Percentiles rank a stretch among this genome's conserved stretches.
Conservation (phyloP, 2,797 vertebrate genomes). For the Tokudaia muenninki region DNA sequence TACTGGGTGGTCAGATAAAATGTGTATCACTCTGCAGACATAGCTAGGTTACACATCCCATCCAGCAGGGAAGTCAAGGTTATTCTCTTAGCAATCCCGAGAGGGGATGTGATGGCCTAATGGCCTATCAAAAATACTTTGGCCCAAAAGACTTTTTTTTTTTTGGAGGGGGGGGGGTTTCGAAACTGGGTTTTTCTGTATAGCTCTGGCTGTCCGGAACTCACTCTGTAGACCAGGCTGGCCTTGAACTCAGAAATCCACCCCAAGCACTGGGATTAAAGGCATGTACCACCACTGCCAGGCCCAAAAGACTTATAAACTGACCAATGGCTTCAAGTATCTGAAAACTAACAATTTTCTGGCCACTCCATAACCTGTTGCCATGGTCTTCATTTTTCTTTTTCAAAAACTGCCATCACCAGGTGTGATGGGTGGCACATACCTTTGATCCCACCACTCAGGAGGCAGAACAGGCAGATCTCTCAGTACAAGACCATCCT, state of each 20-base stretch:
- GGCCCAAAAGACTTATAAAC: background rate
- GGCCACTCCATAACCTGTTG: background rate
- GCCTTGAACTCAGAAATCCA: background rate
- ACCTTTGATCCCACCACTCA: background rate
- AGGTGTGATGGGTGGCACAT: background rate
- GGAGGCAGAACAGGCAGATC: background rate
- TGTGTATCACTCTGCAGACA: background rate
- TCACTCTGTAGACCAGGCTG: background rate
- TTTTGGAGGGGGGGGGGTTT: too few species aligned
- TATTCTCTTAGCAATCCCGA: slow-evolving; percentile 19
- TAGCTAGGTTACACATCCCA: background rate
- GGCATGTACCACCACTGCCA: too few species aligned
- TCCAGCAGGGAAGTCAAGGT: background rate
- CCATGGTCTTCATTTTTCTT: background rate
- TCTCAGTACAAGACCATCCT: background rate
- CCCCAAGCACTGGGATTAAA: too few species aligned
- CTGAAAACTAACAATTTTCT: background rate
- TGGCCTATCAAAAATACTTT: background rate
- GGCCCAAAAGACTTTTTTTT: background rate
- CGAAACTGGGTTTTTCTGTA: too few species aligned
- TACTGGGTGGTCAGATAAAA: background rate
- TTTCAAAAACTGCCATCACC: background rate
- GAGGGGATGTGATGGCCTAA: background rate
- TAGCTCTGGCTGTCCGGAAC: background rate
- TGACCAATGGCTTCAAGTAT: too few species aligned